Evolutionary conservation across 2,888 invertebrate species (phyloP).

Genomic region (Machimus atricapillus): DNA sequence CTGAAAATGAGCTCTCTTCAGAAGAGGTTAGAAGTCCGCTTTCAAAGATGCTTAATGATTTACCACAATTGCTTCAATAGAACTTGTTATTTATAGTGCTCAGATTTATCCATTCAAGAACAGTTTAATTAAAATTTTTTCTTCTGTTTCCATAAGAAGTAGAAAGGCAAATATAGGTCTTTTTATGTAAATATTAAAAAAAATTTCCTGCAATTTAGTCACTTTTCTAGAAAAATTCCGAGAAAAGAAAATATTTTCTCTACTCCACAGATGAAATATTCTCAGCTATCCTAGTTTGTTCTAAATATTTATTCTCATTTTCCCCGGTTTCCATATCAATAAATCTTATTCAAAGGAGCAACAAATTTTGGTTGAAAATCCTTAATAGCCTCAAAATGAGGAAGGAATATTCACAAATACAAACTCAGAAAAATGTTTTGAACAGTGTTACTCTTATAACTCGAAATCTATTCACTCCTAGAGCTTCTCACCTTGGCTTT

Average conservation of each 20-base stretch:
- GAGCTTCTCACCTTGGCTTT: background rate
- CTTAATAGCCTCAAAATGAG: background rate
- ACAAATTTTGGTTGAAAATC: background rate
- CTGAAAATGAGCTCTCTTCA: background rate
- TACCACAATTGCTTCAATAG: background rate
- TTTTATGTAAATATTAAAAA: background rate
- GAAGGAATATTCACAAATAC: background rate
- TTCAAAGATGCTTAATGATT: background rate
- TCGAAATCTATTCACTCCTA: background rate
- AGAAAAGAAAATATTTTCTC: background rate
- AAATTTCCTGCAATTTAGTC: background rate
- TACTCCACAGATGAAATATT: background rate
- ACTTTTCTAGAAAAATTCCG: background rate
- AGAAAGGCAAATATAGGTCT: background rate
- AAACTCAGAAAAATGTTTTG: background rate
- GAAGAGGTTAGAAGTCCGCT: background rate
- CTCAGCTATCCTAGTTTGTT: background rate
- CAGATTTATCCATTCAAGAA: background rate
- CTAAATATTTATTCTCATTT: background rate
- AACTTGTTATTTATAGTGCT: background rate
- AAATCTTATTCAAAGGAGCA: background rate
- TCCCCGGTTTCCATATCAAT: background rate
- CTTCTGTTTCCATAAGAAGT: background rate
- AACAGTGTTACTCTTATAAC: background rate
- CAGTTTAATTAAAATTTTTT: background rate